phyloP scores from a whole-genome alignment of 2,888 invertebrate species.

The Watsonalla binaria region DNA sequence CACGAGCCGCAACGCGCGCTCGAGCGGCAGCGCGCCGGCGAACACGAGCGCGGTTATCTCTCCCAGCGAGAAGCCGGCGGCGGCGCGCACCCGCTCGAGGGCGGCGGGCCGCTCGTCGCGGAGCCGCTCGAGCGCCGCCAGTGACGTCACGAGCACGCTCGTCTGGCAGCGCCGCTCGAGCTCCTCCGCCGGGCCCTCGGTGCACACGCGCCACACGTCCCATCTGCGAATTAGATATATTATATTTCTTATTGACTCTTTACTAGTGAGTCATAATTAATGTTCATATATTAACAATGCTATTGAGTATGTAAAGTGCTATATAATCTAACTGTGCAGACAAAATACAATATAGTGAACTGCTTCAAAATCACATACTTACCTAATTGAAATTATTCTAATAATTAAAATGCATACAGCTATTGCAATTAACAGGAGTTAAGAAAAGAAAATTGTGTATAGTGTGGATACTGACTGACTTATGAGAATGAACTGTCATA shows the following conservation, averaged over 20 bases:
- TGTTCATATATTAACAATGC: background rate
- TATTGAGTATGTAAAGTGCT: background rate
- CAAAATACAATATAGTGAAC: no score
- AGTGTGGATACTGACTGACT: no score
- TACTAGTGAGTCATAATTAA: no score
- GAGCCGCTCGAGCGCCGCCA: constrained; percentile 93
- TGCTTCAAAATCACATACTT: no score
- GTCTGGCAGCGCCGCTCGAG: constrained; percentile 91
- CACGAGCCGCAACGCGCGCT: constrained; percentile 87
- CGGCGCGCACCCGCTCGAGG: constrained; percentile 87
- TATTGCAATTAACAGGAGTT: no score
- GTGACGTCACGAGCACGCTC: constrained; percentile 90
- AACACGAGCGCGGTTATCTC: constrained; percentile 91
- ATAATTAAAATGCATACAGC: no score
- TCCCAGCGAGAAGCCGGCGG: constrained; percentile 97
- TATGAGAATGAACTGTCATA: no score
- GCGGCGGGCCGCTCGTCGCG: constrained; percentile 88
- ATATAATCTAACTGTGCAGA: no score
- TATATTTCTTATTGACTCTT: no score
- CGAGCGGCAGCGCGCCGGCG: constrained; percentile 87
- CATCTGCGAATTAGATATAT: constrained; percentile 81
- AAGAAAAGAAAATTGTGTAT: no score
- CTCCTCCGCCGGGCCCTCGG: constrained; percentile 87
- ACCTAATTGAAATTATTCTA: no score
- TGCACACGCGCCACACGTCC: constrained; percentile 90